Conservation (phyloP, 2,888 invertebrate genomes). For the Gryllus longicercus region DNA sequence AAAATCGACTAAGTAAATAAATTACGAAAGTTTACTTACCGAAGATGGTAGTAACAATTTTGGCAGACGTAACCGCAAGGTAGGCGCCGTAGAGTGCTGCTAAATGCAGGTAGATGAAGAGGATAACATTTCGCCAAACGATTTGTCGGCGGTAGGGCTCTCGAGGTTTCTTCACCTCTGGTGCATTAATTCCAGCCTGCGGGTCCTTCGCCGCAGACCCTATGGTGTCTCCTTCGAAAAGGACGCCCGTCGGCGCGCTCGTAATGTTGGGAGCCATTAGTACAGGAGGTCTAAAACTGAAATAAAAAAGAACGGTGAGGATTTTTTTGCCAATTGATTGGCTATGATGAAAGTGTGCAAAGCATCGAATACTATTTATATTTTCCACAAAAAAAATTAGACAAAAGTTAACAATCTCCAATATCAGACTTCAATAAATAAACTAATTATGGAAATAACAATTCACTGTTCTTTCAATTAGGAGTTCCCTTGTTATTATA, state of each 20-base stretch:
- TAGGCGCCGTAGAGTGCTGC: conserved; percentile 74
- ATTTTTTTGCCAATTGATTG: too few relatives aligned
- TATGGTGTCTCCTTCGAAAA: conserved; percentile 45
- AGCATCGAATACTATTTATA: too few relatives aligned
- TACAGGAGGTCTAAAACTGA: neutral
- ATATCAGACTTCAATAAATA: too few relatives aligned
- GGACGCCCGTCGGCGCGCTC: conserved; percentile 46
- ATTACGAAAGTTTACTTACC: conserved; percentile 56
- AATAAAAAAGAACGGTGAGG: too few relatives aligned
- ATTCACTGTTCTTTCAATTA: too few relatives aligned
- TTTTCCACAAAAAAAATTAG: too few relatives aligned
- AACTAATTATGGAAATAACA: too few relatives aligned
- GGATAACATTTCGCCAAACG: conserved; percentile 81
- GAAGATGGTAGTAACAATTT: conserved; percentile 65
- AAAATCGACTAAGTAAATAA: neutral
- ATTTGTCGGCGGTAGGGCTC: conserved; percentile 44
- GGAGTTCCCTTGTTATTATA: too few relatives aligned
- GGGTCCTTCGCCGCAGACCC: conserved; percentile 28
- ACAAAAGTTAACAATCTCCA: too few relatives aligned
- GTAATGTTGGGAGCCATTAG: conserved; percentile 51
- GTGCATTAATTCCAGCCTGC: neutral
- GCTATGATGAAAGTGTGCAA: too few relatives aligned
- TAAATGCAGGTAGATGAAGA: conserved; percentile 71
- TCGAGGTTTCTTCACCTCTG: conserved; percentile 19
- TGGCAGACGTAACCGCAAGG: conserved; percentile 69